Conservation (phyloP, 2,888 invertebrate species). For the Myopa testacea region DNA sequence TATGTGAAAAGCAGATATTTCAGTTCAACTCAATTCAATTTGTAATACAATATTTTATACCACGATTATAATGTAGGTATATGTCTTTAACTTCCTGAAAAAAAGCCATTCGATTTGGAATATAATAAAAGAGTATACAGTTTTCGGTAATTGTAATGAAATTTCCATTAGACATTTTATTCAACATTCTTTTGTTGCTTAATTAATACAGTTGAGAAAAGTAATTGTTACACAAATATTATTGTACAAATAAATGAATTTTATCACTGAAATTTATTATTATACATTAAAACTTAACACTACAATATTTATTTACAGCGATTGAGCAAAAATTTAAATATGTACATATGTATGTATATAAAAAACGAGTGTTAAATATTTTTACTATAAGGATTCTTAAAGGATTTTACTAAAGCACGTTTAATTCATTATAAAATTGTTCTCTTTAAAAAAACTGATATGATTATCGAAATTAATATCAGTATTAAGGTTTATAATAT, state of each 20-base stretch:
- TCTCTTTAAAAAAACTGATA: too few relatives aligned
- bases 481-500: too few relatives aligned
- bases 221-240: slow-evolving; percentile 25
- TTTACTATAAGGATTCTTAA: too few relatives aligned
- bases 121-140: background rate
- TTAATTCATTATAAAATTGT: too few relatives aligned
- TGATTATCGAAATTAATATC: too few relatives aligned
- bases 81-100: too few relatives aligned
- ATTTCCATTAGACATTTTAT: slow-evolving; percentile 50
- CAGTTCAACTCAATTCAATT: too few relatives aligned
- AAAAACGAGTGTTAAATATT: too few relatives aligned
- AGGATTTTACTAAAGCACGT: too few relatives aligned
- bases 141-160: slow-evolving; percentile 45
- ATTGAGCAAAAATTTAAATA: background rate
- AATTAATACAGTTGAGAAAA: slow-evolving; percentile 45
- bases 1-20: too few relatives aligned
- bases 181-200: slow-evolving; percentile 44
- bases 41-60: too few relatives aligned
- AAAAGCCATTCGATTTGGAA: background rate
- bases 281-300: slow-evolving; percentile 18
- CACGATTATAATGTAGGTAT: too few relatives aligned
- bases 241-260: slow-evolving; percentile 30
- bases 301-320: background rate
- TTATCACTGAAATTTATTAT: background rate
- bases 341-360: background rate